Percentiles rank a stretch among this genome's conserved stretches.
These are phyloP conservation scores for Agrochola macilenta DNA, from an alignment of 2,888 invertebrate species.

Conservation along the genomic window DNA sequence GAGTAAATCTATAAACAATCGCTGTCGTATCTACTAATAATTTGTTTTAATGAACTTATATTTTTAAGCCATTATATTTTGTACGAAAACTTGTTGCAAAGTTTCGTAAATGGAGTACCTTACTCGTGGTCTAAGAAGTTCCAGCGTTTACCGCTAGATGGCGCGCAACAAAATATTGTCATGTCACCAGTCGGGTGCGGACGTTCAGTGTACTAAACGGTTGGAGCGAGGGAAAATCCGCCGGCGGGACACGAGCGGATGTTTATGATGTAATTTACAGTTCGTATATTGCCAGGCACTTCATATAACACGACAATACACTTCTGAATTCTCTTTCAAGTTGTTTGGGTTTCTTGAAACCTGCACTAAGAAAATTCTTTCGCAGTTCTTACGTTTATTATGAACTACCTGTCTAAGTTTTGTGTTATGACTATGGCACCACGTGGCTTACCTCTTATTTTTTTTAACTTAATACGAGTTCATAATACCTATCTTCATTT, in stretches of 20 bases:
- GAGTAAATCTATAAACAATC: not conserved
- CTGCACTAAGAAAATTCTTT: conserved; percentile 60
- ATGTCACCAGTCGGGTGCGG: conserved; percentile 69
- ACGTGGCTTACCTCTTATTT: conserved; percentile 17
- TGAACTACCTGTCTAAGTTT: conserved; percentile 28
- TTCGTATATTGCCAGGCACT: conserved; percentile 86
- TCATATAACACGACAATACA: conserved; percentile 85
- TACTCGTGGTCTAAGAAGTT: conserved; percentile 73
- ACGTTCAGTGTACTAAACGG: conserved; percentile 68
- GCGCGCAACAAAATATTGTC: conserved; percentile 70
- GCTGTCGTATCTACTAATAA: not conserved
- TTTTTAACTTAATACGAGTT: not conserved
- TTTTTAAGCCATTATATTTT: not conserved
- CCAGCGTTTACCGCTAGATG: conserved; percentile 77
- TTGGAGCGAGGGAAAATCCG: conserved; percentile 71
- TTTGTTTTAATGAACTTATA: not conserved
- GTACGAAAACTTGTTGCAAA: not conserved
- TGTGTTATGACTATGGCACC: conserved; percentile 4
- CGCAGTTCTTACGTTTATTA: conserved; percentile 41
- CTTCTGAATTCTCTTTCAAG: conserved; percentile 78
- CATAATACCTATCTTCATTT: too few species aligned
- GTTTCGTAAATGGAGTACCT: not conserved
- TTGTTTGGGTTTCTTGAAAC: conserved; percentile 72
- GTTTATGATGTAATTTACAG: conserved; percentile 89
- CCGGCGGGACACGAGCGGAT: conserved; percentile 77